These are phyloP conservation scores for Periophthalmus modestus DNA, from an alignment of 2,113 vertebrate species.

Conservation along the genomic window DNA sequence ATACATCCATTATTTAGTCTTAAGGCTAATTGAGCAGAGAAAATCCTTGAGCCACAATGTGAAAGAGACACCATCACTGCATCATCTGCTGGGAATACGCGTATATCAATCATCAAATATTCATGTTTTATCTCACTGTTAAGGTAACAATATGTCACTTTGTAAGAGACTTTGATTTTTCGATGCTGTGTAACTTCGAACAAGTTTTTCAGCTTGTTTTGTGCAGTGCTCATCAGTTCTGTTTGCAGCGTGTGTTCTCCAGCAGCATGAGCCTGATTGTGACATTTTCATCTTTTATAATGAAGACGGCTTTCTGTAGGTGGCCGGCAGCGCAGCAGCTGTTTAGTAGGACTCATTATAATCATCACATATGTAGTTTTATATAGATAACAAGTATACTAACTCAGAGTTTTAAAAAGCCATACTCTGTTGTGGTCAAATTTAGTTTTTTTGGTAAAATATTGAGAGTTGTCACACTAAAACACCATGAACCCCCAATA, in stretches of 20 bases:
- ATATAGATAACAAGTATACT: background rate
- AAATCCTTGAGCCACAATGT: background rate
- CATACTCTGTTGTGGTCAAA: too few species aligned
- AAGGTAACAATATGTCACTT: background rate
- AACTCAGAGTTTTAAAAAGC: too few species aligned
- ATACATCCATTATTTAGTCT: background rate
- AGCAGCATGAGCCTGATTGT: background rate
- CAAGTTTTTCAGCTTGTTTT: background rate
- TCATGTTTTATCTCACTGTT: background rate
- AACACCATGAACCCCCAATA: too few species aligned
- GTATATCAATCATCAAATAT: background rate
- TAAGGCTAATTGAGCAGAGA: conserved; percentile 6
- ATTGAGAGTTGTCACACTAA: too few species aligned
- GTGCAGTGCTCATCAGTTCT: background rate
- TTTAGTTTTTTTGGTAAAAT: too few species aligned
- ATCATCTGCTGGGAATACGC: background rate
- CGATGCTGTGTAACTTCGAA: background rate
- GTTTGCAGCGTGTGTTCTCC: background rate
- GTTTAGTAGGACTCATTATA: conserved; percentile 1
- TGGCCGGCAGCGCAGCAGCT: background rate
- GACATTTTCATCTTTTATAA: background rate
- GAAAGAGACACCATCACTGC: background rate
- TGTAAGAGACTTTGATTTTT: background rate
- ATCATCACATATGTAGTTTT: background rate
- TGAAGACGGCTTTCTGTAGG: background rate